phyloP scores from a whole-genome alignment of 2,113 vertebrate genomes.

The Nothocercus nigrocapillus region DNA sequence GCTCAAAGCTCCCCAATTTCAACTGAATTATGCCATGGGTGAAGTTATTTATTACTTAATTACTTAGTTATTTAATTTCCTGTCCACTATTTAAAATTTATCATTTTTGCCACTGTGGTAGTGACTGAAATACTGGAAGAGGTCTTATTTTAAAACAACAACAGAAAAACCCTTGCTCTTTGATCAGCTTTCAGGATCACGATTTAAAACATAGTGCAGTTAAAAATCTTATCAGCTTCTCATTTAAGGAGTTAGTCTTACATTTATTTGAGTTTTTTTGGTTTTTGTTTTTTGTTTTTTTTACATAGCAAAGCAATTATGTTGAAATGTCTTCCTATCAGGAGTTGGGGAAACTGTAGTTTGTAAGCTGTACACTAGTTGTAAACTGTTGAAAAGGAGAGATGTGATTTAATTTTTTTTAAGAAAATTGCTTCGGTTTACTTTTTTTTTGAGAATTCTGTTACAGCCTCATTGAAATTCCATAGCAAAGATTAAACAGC shows the following conservation, averaged over 20 bases:
- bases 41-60: background rate
- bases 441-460: background rate
- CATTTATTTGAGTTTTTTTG: background rate
- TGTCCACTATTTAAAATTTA: background rate
- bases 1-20: background rate
- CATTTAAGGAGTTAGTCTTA: background rate
- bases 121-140: background rate
- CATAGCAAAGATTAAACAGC: background rate
- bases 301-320: fast-evolving
- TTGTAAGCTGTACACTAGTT: background rate
- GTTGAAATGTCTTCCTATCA: background rate
- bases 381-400: background rate
- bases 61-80: background rate
- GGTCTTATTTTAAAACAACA: background rate
- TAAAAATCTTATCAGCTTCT: background rate
- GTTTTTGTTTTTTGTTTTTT: background rate
- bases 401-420: background rate
- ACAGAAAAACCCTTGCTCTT: background rate
- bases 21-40: background rate
- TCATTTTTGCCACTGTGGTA: background rate
- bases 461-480: background rate
- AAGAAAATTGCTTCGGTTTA: background rate
- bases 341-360: background rate
- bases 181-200: background rate
- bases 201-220: background rate